Percentiles rank a stretch among this genome's conserved stretches.
Conservation (phyloP, 2,113 vertebrate species). For the Mormoops blainvillei region DNA sequence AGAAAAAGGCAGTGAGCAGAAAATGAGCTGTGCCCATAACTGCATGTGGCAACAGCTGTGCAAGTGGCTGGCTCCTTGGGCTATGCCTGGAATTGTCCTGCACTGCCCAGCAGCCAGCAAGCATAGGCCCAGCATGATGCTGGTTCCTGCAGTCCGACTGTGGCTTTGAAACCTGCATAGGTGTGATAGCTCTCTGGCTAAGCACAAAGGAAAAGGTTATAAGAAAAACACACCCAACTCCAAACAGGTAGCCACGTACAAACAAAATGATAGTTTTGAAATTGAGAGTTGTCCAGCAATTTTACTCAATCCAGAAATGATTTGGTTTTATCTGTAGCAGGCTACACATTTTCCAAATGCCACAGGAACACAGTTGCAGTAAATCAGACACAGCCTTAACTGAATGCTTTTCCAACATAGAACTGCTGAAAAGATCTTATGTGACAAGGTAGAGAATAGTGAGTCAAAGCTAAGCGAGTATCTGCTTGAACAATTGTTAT, state of each 20-base stretch:
- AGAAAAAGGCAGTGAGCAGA: not conserved
- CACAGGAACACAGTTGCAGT: not conserved
- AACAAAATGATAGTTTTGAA: not conserved
- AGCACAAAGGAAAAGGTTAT: not conserved
- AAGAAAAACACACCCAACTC: not conserved
- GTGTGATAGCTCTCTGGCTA: not conserved
- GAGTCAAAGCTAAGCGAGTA: not conserved
- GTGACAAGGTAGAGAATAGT: not conserved
- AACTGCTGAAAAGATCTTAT: not conserved
- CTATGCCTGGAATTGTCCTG: not conserved
- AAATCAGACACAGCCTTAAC: not conserved
- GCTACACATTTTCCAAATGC: not conserved
- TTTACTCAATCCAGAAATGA: not conserved
- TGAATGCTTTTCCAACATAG: not conserved
- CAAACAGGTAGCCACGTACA: not conserved
- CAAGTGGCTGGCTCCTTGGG: not conserved
- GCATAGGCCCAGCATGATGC: not conserved
- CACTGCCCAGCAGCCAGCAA: not conserved
- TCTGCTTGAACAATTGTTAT: not conserved
- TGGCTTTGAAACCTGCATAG: not conserved
- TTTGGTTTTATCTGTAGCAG: not conserved
- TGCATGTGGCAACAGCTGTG: not conserved
- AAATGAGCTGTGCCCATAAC: not conserved
- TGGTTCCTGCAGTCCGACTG: not conserved
- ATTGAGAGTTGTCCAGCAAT: not conserved